These are phyloP conservation scores for Silurus asotus DNA, from an alignment of 2,113 vertebrate genomes.

Conservation along the genomic window DNA sequence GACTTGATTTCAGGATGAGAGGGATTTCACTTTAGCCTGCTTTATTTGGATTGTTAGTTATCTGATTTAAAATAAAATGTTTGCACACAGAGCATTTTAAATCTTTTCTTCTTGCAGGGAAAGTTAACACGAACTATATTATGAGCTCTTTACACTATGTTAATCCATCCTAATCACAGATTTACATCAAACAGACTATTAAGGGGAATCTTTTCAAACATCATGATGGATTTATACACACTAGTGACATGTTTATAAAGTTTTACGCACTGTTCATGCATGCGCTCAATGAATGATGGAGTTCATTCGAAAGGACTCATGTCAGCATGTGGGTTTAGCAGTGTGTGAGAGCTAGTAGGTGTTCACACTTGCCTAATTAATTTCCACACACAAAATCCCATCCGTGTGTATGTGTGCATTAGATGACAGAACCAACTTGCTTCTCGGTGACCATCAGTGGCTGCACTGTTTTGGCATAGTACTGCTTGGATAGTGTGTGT, in stretches of 20 bases:
- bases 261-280: not conserved
- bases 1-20: not conserved
- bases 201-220: no score
- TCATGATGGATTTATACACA: not conserved
- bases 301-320: constrained; percentile 9
- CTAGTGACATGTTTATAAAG: not conserved
- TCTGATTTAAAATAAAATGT: not conserved
- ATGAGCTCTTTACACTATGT: not conserved
- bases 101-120: not conserved
- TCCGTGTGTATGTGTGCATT: constrained; percentile 46
- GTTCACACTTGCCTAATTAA: constrained; percentile 55
- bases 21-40: not conserved
- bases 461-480: constrained; percentile 26
- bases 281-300: constrained; percentile 24
- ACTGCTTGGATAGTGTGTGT: constrained; percentile 37
- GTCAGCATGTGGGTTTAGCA: constrained; percentile 26
- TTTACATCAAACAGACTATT: not conserved
- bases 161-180: not conserved
- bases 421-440: constrained; percentile 36
- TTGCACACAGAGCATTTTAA: not conserved
- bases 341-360: constrained; percentile 42
- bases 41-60: not conserved
- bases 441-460: constrained; percentile 40
- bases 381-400: constrained; percentile 47
- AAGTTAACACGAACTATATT: not conserved